Conservation (phyloP, 2,113 vertebrate species). For the Alethe diademata region DNA sequence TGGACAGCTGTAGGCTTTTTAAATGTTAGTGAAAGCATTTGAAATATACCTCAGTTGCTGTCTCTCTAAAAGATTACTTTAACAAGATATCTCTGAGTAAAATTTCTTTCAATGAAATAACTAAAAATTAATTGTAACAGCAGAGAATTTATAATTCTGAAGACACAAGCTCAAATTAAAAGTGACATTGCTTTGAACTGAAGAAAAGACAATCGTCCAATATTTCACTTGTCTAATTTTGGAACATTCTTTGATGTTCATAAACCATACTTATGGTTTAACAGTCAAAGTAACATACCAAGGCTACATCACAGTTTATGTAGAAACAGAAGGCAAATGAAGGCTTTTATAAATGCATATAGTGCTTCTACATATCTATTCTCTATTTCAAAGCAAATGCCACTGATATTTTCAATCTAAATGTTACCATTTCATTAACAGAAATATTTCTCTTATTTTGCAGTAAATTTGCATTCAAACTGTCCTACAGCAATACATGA, state of each 20-base stretch:
- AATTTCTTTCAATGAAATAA: background rate
- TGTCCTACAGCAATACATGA: background rate
- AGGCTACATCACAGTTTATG: background rate
- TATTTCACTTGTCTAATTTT: background rate
- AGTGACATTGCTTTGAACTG: background rate
- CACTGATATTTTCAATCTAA: background rate
- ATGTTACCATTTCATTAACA: background rate
- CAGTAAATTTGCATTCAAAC: background rate
- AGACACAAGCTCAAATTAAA: background rate
- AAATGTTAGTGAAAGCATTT: slow-evolving; percentile 31
- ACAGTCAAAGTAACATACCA: background rate
- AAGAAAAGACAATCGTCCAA: background rate
- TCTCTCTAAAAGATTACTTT: background rate
- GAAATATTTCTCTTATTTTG: background rate
- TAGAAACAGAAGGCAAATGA: background rate
- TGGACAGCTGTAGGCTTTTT: slow-evolving; percentile 10
- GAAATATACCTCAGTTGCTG: slow-evolving; percentile 50
- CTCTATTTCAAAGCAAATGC: background rate
- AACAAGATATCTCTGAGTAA: background rate
- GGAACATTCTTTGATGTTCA: background rate
- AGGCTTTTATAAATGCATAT: background rate
- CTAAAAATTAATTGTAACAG: background rate
- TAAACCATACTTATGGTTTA: background rate
- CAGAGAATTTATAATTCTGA: background rate
- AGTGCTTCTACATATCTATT: background rate